A percentile compares a stretch with the other conserved stretches of the same genome.
Evolutionary conservation across 2,888 invertebrate species (phyloP).

Genomic region (Pristionchus japonicus): DNA sequence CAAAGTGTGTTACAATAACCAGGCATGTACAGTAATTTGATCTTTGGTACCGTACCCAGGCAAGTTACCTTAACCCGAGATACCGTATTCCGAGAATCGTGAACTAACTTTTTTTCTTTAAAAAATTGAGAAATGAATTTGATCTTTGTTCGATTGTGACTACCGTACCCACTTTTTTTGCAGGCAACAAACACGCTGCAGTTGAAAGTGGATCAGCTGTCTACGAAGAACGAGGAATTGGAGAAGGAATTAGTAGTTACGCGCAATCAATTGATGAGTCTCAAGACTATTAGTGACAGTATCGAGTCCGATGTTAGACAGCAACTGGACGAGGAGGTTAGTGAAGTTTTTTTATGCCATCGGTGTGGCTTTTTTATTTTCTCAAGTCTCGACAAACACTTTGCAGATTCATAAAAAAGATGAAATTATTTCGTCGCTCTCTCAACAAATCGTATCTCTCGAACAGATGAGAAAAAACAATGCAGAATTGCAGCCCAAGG

Average conservation of each 20-base stretch:
- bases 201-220: background rate
- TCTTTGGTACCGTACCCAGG: too few relatives aligned
- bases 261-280: background rate
- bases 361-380: too few relatives aligned
- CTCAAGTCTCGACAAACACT: too few relatives aligned
- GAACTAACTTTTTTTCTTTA: background rate
- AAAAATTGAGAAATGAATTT: background rate
- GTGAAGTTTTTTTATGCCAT: too few relatives aligned
- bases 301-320: background rate
- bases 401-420: conserved; percentile 20
- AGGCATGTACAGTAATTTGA: too few relatives aligned
- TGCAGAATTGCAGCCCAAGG: background rate
- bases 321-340: background rate
- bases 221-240: background rate
- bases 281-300: conserved; percentile 13
- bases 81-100: too few relatives aligned
- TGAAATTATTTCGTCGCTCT: conserved; percentile 30
- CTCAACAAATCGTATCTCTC: conserved; percentile 1
- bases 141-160: too few relatives aligned
- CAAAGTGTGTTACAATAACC: too few relatives aligned
- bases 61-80: too few relatives aligned
- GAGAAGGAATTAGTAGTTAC: background rate
- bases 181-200: background rate
- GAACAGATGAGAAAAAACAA: background rate
- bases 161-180: too few relatives aligned